Percentiles rank a stretch among this genome's conserved stretches.
These are phyloP conservation scores for Protonibea diacanthus DNA, from an alignment of 2,797 vertebrate genomes.

Conservation along the genomic window DNA sequence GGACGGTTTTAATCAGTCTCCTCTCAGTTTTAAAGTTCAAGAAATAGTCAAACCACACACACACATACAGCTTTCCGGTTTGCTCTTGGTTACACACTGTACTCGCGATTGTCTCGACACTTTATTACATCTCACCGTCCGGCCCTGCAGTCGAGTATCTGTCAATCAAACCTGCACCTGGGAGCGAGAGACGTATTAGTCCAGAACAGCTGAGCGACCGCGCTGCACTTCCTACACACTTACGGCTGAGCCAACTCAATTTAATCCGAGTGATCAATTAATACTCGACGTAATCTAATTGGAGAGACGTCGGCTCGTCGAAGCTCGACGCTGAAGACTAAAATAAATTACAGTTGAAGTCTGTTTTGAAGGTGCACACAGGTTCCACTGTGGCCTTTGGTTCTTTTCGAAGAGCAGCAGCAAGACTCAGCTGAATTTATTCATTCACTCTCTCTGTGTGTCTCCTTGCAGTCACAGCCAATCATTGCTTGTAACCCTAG, in stretches of 20 bases:
- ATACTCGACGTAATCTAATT: conserved; percentile 57
- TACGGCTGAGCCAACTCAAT: conserved; percentile 45
- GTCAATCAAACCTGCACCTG: conserved; percentile 47
- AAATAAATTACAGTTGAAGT: conserved; percentile 18
- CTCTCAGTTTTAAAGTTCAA: background rate
- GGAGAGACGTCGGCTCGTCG: conserved; percentile 15
- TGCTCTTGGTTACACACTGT: background rate
- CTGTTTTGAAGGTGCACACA: conserved; percentile 34
- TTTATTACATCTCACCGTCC: background rate
- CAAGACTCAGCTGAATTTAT: conserved; percentile 36
- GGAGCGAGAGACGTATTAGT: conserved; percentile 6
- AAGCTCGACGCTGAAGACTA: conserved; percentile 8
- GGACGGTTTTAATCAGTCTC: background rate
- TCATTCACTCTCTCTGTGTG: conserved; percentile 34
- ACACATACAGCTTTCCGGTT: background rate
- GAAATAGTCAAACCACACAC: background rate
- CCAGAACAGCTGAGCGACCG: conserved; percentile 15
- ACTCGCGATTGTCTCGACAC: background rate
- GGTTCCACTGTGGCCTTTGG: conserved; percentile 16
- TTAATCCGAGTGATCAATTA: conserved; percentile 57
- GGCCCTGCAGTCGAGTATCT: background rate
- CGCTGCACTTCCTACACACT: conserved; percentile 17
- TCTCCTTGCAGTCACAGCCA: conserved; percentile 44
- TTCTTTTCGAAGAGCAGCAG: conserved; percentile 21
- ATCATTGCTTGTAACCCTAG: conserved; percentile 31